Percentiles rank a stretch among this genome's conserved stretches.
Conservation (phyloP, 2,797 vertebrate genomes). For the Philypnodon macrostomus region DNA sequence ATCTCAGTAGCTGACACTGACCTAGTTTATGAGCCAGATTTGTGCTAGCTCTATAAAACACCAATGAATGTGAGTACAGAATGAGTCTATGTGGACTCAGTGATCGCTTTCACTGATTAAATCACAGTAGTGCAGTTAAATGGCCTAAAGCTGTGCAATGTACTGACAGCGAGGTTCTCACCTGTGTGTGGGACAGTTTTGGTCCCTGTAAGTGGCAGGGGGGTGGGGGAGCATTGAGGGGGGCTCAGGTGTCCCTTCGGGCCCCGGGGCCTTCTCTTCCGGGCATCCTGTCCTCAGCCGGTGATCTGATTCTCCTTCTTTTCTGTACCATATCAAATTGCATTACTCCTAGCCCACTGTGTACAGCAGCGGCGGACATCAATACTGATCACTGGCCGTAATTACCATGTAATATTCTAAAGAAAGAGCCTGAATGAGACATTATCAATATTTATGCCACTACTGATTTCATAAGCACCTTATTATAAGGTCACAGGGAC, state of each 20-base stretch:
- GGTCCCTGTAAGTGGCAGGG: no score
- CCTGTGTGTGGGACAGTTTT: background rate
- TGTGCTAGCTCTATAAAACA: no score
- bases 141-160: no score
- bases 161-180: background rate
- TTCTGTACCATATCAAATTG: slow-evolving; percentile 47
- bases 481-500: slow-evolving; percentile 48
- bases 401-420: slow-evolving; percentile 53
- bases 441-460: slow-evolving; percentile 63
- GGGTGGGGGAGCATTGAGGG: background rate
- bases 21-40: no score
- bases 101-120: no score
- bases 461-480: slow-evolving; percentile 52
- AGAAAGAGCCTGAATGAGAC: slow-evolving; percentile 45
- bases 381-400: slow-evolving; percentile 45
- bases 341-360: slow-evolving; percentile 41
- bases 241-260: slow-evolving; percentile 52
- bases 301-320: slow-evolving; percentile 57
- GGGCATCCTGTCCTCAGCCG: slow-evolving; percentile 41
- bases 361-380: slow-evolving; percentile 36
- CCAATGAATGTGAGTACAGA: no score
- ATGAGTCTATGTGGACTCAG: no score
- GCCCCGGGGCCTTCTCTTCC: slow-evolving; percentile 13
- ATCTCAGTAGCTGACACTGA: no score
- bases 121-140: no score